Conservation (phyloP, 2,888 invertebrate species). For the Drosophila yooni region DNA sequence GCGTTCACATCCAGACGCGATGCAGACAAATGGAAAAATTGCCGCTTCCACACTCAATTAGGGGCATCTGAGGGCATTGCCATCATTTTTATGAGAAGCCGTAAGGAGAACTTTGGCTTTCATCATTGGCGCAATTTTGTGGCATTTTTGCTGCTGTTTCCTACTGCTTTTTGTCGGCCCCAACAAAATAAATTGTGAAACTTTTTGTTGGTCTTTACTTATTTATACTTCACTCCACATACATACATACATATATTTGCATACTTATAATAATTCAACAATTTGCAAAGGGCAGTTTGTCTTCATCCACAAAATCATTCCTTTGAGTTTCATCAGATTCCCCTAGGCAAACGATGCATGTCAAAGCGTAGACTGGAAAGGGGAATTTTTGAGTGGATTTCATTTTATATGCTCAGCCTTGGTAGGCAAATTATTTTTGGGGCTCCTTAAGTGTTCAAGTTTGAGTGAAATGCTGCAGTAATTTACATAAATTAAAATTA, state of each 20-base stretch:
- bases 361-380: conserved; percentile 22
- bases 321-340: conserved; percentile 21
- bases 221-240: conserved; percentile 36
- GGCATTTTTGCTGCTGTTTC: conserved; percentile 27
- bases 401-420: conserved; percentile 16
- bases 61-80: conserved; percentile 32
- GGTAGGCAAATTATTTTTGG: conserved; percentile 12
- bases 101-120: conserved; percentile 36
- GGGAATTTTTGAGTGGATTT: conserved; percentile 28
- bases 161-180: conserved; percentile 8
- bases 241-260: conserved; percentile 3
- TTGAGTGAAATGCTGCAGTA: conserved; percentile 27
- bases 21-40: conserved; percentile 29
- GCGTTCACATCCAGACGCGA: conserved; percentile 20
- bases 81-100: conserved; percentile 26
- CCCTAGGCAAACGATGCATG: conserved; percentile 42
- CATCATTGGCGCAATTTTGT: conserved; percentile 62
- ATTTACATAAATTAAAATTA: conserved; percentile 42
- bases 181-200: conserved; percentile 37
- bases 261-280: conserved; percentile 47
- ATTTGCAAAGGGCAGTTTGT: conserved; percentile 42
- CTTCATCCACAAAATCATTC: conserved; percentile 35
- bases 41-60: conserved; percentile 32
- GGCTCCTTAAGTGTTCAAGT: conserved; percentile 17
- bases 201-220: conserved; percentile 44